Evolutionary conservation across 2,113 vertebrate genomes (phyloP).

Genomic region (Podilymbus podiceps): DNA sequence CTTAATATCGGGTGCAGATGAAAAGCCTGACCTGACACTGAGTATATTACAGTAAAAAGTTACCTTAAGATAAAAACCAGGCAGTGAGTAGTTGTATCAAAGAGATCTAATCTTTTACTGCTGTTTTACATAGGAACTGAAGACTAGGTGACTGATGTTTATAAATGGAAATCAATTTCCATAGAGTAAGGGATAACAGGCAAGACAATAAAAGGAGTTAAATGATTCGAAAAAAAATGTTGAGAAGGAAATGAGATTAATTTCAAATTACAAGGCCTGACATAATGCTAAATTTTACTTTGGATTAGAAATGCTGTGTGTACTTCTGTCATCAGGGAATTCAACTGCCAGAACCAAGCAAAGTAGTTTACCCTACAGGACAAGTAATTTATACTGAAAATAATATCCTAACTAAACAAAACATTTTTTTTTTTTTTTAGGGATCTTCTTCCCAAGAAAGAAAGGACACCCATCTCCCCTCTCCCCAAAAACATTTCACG

Average conservation of each 20-base stretch:
- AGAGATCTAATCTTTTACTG: neutral
- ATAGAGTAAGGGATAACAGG: neutral
- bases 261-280: neutral
- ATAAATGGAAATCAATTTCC: neutral
- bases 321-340: neutral
- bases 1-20: neutral
- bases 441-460: neutral
- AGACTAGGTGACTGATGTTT: neutral
- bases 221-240: neutral
- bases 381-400: neutral
- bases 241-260: neutral
- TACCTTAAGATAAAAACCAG: neutral
- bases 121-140: neutral
- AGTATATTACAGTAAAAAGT: neutral
- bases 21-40: neutral
- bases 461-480: too few species aligned
- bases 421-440: neutral
- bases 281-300: neutral
- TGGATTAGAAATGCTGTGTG: neutral
- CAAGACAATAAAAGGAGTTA: neutral
- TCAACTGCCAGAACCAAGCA: neutral
- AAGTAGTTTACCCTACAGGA: neutral
- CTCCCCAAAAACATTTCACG: neutral
- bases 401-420: neutral
- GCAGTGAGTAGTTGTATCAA: neutral